Percentiles rank a stretch among this genome's conserved stretches.
phyloP scores from a whole-genome alignment of 2,113 vertebrate genomes.

The Pachypanchax playfairii region DNA sequence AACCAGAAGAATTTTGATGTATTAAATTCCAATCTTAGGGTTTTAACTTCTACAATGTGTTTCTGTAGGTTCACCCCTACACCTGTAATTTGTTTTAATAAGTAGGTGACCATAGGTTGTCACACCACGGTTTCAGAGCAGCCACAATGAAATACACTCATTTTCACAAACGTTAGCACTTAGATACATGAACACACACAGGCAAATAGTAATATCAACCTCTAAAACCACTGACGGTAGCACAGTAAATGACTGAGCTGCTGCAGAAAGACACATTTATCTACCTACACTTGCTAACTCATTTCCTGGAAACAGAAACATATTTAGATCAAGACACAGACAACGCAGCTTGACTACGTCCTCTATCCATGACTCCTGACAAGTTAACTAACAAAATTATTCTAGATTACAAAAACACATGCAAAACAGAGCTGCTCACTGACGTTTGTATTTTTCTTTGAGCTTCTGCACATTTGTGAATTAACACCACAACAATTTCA shows the following conservation, averaged over 20 bases:
- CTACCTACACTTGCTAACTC: slow-evolving; percentile 11
- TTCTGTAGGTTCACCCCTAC: background rate
- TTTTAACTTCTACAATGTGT: background rate
- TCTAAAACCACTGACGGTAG: slow-evolving; percentile 38
- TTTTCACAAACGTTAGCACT: background rate
- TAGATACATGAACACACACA: background rate
- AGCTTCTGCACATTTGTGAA: background rate
- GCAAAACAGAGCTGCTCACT: slow-evolving; percentile 7
- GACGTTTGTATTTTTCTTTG: too few relatives aligned
- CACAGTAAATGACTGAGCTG: slow-evolving; percentile 11
- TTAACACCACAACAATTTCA: background rate
- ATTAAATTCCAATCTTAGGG: too few relatives aligned
- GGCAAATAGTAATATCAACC: slow-evolving; percentile 38
- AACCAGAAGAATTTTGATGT: background rate
- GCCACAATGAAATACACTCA: background rate
- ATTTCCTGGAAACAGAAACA: slow-evolving; percentile 46
- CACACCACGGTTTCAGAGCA: slow-evolving; percentile 7
- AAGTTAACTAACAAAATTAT: background rate
- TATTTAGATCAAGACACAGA: slow-evolving; percentile 14
- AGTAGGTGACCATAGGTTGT: background rate
- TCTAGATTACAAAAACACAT: background rate
- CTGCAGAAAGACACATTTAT: slow-evolving; percentile 21
- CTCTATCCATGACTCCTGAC: background rate
- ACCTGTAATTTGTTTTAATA: background rate
- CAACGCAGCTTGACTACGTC: background rate